A percentile compares a stretch with the other conserved stretches of the same genome.
Conservation (phyloP, 2,797 vertebrate species). For the Betta splendens region DNA sequence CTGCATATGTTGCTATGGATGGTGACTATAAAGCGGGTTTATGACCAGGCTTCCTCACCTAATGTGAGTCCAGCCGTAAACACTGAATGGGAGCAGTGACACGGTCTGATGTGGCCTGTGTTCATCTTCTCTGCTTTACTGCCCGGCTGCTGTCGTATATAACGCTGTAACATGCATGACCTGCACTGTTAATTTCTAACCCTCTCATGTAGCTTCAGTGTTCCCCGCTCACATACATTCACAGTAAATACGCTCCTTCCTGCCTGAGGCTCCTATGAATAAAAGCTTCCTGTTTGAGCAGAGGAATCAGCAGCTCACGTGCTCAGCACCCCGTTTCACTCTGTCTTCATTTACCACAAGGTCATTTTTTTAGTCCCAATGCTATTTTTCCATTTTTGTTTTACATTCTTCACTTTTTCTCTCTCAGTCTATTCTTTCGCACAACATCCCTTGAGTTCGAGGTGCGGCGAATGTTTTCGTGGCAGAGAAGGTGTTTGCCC, state of each 20-base stretch:
- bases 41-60: conserved; percentile 38
- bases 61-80: conserved; percentile 28
- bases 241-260: too few species aligned
- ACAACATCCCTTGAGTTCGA: neutral
- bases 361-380: too few species aligned
- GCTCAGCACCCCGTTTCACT: too few species aligned
- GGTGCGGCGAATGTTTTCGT: neutral
- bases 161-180: conserved; percentile 35
- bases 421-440: neutral
- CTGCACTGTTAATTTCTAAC: conserved; percentile 1
- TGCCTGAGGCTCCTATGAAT: too few species aligned
- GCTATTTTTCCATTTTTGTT: neutral
- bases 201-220: conserved; percentile 6
- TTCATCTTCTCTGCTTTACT: conserved; percentile 44
- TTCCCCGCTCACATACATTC: too few species aligned
- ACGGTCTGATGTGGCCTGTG: conserved; percentile 52
- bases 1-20: conserved; percentile 9
- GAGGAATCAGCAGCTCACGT: too few species aligned
- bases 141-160: conserved; percentile 41
- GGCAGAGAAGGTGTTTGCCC: neutral
- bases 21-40: conserved; percentile 12
- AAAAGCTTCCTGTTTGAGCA: too few species aligned
- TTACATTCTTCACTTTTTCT: neutral
- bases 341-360: neutral
- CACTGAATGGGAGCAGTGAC: conserved; percentile 36